Conservation (phyloP, 1,140 invertebrate species). For the Drosophila oshimai region DNA sequence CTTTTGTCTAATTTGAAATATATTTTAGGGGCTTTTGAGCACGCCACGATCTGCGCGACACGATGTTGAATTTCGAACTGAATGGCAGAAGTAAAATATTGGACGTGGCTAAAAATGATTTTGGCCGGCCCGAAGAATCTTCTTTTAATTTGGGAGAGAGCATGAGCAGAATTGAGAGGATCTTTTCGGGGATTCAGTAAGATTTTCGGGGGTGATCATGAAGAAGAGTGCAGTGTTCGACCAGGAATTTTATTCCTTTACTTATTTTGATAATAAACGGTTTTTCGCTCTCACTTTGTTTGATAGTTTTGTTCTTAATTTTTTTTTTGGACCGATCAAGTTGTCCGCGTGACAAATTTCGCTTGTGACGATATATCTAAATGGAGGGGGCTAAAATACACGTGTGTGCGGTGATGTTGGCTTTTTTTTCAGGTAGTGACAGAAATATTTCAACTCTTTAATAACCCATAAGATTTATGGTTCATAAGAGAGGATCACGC, state of each 20-base stretch:
- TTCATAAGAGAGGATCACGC: constrained; percentile 6
- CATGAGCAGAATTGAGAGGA: constrained; percentile 18
- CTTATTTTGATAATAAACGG: constrained; percentile 67
- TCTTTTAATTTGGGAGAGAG: constrained; percentile 28
- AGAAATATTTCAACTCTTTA: constrained; percentile 14
- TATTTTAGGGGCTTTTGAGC: constrained; percentile 8
- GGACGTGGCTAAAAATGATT: constrained; percentile 74
- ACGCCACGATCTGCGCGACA: constrained; percentile 60
- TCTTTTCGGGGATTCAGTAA: not conserved
- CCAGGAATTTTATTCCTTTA: constrained; percentile 70
- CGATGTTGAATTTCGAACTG: constrained; percentile 77
- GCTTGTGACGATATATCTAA: constrained; percentile 40
- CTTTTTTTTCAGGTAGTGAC: not conserved
- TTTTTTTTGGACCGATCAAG: constrained; percentile 53
- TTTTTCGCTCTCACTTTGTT: constrained; percentile 23
- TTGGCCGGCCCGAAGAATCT: constrained; percentile 57
- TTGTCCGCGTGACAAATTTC: constrained; percentile 34
- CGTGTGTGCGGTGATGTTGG: no score
- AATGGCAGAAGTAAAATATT: constrained; percentile 59
- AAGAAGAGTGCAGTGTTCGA: constrained; percentile 38
- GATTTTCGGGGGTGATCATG: constrained; percentile 1
- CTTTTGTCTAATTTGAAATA: constrained; percentile 38
- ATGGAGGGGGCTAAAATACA: not conserved
- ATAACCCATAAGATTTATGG: constrained; percentile 59
- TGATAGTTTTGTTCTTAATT: constrained; percentile 10